phyloP scores from a whole-genome alignment of 1,140 invertebrate species.

The Lepidurus couesii region DNA sequence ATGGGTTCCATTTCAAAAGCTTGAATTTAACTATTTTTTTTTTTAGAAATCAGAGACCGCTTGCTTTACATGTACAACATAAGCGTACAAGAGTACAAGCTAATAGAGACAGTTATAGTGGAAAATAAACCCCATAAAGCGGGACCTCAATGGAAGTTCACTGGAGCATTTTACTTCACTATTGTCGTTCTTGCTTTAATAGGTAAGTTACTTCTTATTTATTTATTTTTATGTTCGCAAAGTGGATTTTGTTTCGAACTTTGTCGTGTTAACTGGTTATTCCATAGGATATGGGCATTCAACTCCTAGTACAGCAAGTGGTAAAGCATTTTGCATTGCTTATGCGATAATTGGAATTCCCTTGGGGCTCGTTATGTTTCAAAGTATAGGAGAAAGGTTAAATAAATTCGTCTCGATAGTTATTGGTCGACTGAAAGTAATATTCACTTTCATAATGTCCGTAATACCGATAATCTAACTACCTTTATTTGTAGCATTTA shows the following conservation, averaged over 20 bases:
- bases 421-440: constrained; percentile 72
- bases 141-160: constrained; percentile 92
- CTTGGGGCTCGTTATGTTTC: constrained; percentile 94
- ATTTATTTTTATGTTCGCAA: constrained; percentile 15
- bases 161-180: constrained; percentile 98
- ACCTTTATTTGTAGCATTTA: background rate
- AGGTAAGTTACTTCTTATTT: constrained; percentile 53
- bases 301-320: constrained; percentile 87
- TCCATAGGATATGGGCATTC: constrained; percentile 77
- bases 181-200: constrained; percentile 99
- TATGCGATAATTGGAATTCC: constrained; percentile 97
- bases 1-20: background rate
- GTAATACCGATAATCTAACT: background rate
- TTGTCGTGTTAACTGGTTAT: constrained; percentile 34
- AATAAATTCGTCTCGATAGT: constrained; percentile 93
- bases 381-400: constrained; percentile 92
- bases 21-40: constrained; percentile 32
- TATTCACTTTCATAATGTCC: background rate
- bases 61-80: constrained; percentile 90
- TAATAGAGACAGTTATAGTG: constrained; percentile 90
- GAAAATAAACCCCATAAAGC: constrained; percentile 96
- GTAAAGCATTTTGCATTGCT: constrained; percentile 94
- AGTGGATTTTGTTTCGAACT: background rate
- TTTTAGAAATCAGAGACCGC: constrained; percentile 66
- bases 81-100: constrained; percentile 79